Conservation (phyloP, 2,797 vertebrate species). For the Iguana delicatissima region DNA sequence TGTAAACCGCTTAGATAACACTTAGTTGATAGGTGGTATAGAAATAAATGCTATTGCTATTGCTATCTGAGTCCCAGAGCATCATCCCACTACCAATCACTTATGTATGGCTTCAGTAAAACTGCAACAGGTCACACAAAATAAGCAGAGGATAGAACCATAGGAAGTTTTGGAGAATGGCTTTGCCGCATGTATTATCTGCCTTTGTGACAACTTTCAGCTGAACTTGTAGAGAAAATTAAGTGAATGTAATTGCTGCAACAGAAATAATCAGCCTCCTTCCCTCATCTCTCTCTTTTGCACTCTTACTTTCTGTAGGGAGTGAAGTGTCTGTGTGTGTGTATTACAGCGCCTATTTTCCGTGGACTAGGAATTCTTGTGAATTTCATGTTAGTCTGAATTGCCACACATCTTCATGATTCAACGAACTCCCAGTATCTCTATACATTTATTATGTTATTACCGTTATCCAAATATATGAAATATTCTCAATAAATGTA, state of each 20-base stretch:
- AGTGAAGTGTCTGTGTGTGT: neutral
- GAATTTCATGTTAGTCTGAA: neutral
- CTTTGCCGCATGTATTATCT: neutral
- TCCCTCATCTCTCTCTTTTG: neutral
- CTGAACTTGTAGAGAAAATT: neutral
- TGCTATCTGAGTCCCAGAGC: too few species aligned
- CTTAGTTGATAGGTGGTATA: too few species aligned
- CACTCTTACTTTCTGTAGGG: neutral
- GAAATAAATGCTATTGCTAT: too few species aligned
- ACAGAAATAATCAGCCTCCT: neutral
- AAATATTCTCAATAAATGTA: neutral
- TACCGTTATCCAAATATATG: neutral
- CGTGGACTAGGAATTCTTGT: too few species aligned
- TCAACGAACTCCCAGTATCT: neutral
- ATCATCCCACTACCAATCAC: too few species aligned
- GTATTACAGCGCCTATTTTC: too few species aligned
- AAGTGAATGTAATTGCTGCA: neutral
- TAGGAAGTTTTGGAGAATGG: neutral
- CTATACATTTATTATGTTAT: neutral
- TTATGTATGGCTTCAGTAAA: too few species aligned
- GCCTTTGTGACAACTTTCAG: neutral
- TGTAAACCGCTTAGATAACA: too few species aligned
- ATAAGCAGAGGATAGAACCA: neutral
- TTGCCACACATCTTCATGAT: too few species aligned
- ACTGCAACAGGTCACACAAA: neutral